Evolutionary conservation across 2,113 vertebrate species (phyloP), one percentile per base, ranked within the genome.

Genomic region (Natator depressus): DNA sequence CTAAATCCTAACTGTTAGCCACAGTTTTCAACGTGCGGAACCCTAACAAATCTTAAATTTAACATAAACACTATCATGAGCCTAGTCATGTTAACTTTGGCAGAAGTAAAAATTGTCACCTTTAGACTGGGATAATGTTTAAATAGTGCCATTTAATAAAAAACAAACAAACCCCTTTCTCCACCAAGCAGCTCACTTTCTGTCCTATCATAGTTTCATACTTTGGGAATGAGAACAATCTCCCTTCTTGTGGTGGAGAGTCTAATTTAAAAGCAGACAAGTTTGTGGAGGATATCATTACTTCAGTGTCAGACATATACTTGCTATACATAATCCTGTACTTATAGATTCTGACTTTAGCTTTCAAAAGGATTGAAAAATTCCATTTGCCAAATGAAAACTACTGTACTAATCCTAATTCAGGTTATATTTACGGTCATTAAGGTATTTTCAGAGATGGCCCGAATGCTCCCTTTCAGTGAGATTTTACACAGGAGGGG

Each of bases 181-280:
- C 38, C 46, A 80, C 19, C 5, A 24, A 3, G 10, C 16, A 88
- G 4, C 13, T 93, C 54, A 50, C 91, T 90, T 93, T 92, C 59
- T 94, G 94, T 92, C 78, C 75, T 91, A 19, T 54, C 35, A 1
- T 88, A 46, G 59, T 91, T 95, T 86, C 75, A 87, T 94, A 51
- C 81, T 85, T 97, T 76, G 50, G 59, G 31, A 57, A 90, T 94
- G 54, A 95, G 47, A 94, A 88, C 47, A 59, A 90, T 94, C 17
- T 89, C 65, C 46, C 10, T 92, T 87, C 31, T 92, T 53, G 38
- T 19, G 79, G 14, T 86, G 5, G 49, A 89, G 49, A 54, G 22
- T 84, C 91, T 89, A 59, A 78, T 90, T 85, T 96, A 53, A 81
- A 96, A 85, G 11, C 65, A 38, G 19, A 62, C 85, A 80, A 80